Evolutionary conservation across 2,113 vertebrate genomes (phyloP).

Genomic region (Spilogale gracilis): DNA sequence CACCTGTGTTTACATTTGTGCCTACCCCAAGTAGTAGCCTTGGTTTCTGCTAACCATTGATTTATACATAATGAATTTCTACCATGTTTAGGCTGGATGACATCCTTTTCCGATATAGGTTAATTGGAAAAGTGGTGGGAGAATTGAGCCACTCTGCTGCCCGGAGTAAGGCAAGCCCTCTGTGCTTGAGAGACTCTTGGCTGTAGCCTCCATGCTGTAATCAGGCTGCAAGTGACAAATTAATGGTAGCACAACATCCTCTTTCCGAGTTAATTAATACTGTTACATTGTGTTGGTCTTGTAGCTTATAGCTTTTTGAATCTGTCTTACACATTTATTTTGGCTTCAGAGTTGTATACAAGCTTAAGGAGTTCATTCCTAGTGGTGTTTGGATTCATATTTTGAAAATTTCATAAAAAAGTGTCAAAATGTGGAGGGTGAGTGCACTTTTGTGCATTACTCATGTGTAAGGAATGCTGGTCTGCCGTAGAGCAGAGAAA

Average conservation of each 20-base stretch:
- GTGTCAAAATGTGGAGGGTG: not conserved
- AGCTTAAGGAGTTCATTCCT: not conserved
- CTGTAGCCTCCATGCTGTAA: fast-evolving
- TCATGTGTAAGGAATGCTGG: not conserved
- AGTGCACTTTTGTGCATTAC: not conserved
- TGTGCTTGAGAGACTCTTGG: not conserved
- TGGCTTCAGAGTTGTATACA: not conserved
- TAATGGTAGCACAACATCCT: not conserved
- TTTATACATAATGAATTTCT: not conserved
- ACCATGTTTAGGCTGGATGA: not conserved
- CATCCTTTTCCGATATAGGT: not conserved
- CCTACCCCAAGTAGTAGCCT: not conserved
- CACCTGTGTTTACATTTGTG: not conserved
- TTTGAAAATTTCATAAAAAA: not conserved
- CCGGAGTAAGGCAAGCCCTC: fast-evolving
- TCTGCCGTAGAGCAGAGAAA: not conserved
- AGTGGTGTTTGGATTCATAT: not conserved
- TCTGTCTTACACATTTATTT: not conserved
- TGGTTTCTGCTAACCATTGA: constrained; percentile 28
- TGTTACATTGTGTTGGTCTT: not conserved
- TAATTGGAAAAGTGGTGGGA: not conserved
- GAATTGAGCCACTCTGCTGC: not conserved
- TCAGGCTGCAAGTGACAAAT: not conserved
- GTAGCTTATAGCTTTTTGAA: not conserved
- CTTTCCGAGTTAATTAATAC: not conserved